Base-by-base conservation (phyloP, 2,797 vertebrate species). In the Menidia menidia region DNA sequence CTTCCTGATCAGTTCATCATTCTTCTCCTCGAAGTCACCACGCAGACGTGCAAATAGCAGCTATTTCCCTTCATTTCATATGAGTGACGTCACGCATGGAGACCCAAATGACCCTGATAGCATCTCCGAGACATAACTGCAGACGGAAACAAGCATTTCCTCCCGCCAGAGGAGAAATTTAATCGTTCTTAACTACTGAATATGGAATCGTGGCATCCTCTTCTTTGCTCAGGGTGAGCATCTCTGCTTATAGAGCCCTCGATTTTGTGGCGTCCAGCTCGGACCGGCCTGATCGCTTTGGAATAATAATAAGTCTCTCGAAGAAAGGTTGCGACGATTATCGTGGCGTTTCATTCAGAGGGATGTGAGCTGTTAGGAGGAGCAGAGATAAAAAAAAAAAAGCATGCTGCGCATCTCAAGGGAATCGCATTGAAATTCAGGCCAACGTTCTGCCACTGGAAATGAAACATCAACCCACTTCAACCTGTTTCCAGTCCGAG, bases 51-150 rank as follows among this genome's bases (percentile, higher is more conserved):
- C 68, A 84, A 84, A 85, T 83, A 8, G 80, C 83, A 77, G 83
- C 76, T 67, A 87, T 89, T 92, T 91, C 85, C 87, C 42, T 87
- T 87, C 78, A 81, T 90, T 83, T 87, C 63, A 81, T 75, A 70
- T 75, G 64, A 73, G 82, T 88, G 86, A 88, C 77, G 84, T 82
- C 61, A 84, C 42, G 50, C 66, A 71, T 80, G 25, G 88, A 72
- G 81, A 76, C 68, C 81, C 77, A 79, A 56, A 84, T 84, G 60
- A 78, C 65, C 53, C 58, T 9, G 82, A 91, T 87, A 57, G 79
- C 56, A 89, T 91, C 88, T 90, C 68, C 72, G 83, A 77, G 63
- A 83, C 73, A 73, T 72, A 79, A 78, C 39, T 55, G 61, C 72
- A 83, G 73, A 73, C 61, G 66, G n/a, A 82, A 85, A 87, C 64